Percentiles rank a stretch among this genome's conserved stretches.
Evolutionary conservation across 2,888 invertebrate species (phyloP).

Genomic region (Scaptomyza cyrtandrae): DNA sequence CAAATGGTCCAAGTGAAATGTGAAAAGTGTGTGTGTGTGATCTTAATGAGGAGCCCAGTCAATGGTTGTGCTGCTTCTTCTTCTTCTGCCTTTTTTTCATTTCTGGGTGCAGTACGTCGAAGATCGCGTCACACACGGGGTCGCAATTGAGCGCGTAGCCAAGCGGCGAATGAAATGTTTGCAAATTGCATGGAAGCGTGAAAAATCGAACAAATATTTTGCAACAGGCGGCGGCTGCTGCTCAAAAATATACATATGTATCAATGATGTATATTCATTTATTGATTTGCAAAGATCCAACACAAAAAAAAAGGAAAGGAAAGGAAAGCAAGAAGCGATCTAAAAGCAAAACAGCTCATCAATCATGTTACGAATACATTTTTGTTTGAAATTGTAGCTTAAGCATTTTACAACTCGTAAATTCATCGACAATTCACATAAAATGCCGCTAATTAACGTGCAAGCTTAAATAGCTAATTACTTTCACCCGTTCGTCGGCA

Average conservation of each 20-base stretch:
- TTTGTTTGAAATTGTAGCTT: slow-evolving; percentile 52
- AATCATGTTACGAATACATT: slow-evolving; percentile 66
- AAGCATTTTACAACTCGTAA: slow-evolving; percentile 66
- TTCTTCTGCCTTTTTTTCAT: not conserved
- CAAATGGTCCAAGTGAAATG: slow-evolving; percentile 64
- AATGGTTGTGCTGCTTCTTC: not conserved
- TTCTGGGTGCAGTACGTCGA: slow-evolving; percentile 16
- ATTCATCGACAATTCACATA: slow-evolving; percentile 49
- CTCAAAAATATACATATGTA: not conserved
- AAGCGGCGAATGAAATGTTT: slow-evolving; percentile 54
- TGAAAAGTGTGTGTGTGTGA: slow-evolving; percentile 58
- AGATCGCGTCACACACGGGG: slow-evolving; percentile 11
- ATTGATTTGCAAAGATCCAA: slow-evolving; percentile 51
- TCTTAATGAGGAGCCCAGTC: slow-evolving; percentile 70
- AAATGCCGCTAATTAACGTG: slow-evolving; percentile 64
- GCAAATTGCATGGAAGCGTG: slow-evolving; percentile 75
- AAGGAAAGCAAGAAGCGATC: slow-evolving; percentile 15
- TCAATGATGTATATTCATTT: slow-evolving; percentile 49
- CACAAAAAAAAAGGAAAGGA: not conserved
- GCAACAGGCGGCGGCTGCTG: slow-evolving; percentile 23
- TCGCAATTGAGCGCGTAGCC: slow-evolving; percentile 22
- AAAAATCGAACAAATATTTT: slow-evolving; percentile 72
- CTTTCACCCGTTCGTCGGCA: slow-evolving; percentile 28
- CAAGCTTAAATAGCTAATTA: slow-evolving; percentile 56
- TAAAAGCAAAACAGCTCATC: slow-evolving; percentile 52